phyloP scores from a whole-genome alignment of 2,888 invertebrate genomes.

The Gortyna flavago region DNA sequence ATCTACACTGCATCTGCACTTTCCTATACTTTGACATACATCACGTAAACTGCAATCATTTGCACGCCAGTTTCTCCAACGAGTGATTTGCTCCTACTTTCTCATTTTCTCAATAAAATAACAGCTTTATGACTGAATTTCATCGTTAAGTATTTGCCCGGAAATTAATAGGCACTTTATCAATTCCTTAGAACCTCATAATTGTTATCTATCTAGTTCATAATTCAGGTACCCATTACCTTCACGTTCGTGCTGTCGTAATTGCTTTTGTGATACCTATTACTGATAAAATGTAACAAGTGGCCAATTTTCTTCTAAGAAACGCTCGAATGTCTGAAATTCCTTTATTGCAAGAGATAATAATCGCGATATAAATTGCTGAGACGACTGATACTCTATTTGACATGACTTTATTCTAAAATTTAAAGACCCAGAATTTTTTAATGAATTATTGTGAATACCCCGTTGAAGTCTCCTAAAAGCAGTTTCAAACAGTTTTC shows the following conservation, averaged over 20 bases:
- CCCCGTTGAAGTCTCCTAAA: neutral
- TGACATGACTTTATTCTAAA: neutral
- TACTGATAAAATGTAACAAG: slow-evolving; percentile 64
- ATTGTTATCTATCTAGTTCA: slow-evolving; percentile 62
- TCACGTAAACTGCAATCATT: slow-evolving; percentile 66
- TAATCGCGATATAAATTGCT: slow-evolving; percentile 33
- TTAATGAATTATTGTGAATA: slow-evolving; percentile 17
- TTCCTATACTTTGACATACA: slow-evolving; percentile 73
- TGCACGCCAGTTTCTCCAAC: slow-evolving; percentile 65
- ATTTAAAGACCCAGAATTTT: slow-evolving; percentile 10
- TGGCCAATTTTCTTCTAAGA: slow-evolving; percentile 59
- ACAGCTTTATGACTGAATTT: slow-evolving; percentile 18
- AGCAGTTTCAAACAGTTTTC: slow-evolving; percentile 14
- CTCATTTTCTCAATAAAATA: slow-evolving; percentile 38
- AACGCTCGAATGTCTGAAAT: slow-evolving; percentile 37
- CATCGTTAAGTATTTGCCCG: slow-evolving; percentile 17
- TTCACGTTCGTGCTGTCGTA: slow-evolving; percentile 61
- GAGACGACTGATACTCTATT: neutral
- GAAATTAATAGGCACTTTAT: slow-evolving; percentile 55
- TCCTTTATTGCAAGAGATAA: slow-evolving; percentile 27
- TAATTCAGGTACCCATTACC: slow-evolving; percentile 62
- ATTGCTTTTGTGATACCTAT: slow-evolving; percentile 66
- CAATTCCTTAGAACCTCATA: slow-evolving; percentile 53
- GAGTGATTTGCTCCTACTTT: slow-evolving; percentile 31
- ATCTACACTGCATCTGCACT: slow-evolving; percentile 72